Base-by-base conservation (phyloP, 2,888 invertebrate species). In the Campopleginae sp. region DNA sequence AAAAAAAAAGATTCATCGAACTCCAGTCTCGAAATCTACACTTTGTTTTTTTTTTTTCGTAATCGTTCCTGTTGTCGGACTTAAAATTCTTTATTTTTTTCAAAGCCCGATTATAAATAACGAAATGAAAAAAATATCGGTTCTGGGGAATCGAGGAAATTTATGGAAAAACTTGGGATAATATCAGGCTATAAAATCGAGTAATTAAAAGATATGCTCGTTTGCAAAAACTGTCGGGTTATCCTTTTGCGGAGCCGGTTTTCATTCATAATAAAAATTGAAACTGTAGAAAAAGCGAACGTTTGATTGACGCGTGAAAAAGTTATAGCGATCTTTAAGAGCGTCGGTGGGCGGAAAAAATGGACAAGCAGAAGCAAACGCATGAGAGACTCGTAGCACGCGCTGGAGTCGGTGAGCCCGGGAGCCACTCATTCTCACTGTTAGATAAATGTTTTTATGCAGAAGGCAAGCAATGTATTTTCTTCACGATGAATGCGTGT, bases 281-380 rank as follows among this genome's bases (percentile, higher is more conserved):
- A 27, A 66, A 74, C 46, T 68, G 33, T 23, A n/a, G 46, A 38
- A 74, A n/a, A 33, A 65, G 68, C 23, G 74, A 61, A 46, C 46
- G 68, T 31, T 68, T 75, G 66, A 80, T 75, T 58, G 74, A 80
- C 75, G 75, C 68, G 75, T 68, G 75, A 80, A 75, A 79, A 68
- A 75, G 58, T 80, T 46, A 46, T 48, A 33, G 75, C 68, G 33
- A 80, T 68, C 54, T 66, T 58, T 66, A 23, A 31, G 14, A 33
- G 1, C 19, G 66, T 65, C n/a, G 10, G 54, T 63, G 65, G 48
- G 44, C 12, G 46, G 23, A 44, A 75, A 54, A 74, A 74, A 51
- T 19, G 17, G 19, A 23, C 42, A 51, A 65, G 58, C 33, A 46
- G 12, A 23, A 19, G 66, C 17, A 17, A 31, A 31, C n/a, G 17